Conservation (phyloP, 1,140 invertebrate species). For the Euschistus heros region DNA sequence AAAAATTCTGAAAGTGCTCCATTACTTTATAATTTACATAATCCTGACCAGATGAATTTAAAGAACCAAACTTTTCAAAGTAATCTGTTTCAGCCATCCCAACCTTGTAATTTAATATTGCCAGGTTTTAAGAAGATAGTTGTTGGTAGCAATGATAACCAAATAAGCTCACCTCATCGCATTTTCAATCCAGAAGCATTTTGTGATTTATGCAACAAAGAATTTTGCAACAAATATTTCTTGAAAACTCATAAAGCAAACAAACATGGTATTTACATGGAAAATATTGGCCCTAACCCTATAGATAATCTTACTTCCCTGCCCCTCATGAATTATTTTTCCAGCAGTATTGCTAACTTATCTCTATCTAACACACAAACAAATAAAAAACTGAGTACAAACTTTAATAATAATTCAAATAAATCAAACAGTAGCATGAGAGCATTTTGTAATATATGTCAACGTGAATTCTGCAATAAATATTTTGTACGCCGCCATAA, state of each 20-base stretch:
- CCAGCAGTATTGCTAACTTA: slow-evolving; percentile 16
- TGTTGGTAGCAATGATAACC: slow-evolving; percentile 24
- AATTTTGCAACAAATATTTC: slow-evolving; percentile 99
- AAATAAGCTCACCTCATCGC: slow-evolving; percentile 25
- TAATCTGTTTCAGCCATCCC: slow-evolving; percentile 20
- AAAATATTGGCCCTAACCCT: slow-evolving; percentile 38
- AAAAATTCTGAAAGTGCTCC: slow-evolving; percentile 15
- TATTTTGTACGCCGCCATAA: slow-evolving; percentile 57
- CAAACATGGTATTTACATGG: slow-evolving; percentile 79
- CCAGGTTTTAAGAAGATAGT: slow-evolving; percentile 24
- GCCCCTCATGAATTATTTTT: slow-evolving; percentile 28
- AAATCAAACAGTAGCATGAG: slow-evolving; percentile 30
- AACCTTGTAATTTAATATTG: slow-evolving; percentile 16
- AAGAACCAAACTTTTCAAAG: slow-evolving; percentile 21
- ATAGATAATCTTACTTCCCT: slow-evolving; percentile 24
- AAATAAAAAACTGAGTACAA: slow-evolving; percentile 3
- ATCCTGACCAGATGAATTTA: slow-evolving; percentile 14
- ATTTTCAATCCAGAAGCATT: slow-evolving; percentile 94
- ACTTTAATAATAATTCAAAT: slow-evolving; percentile 4
- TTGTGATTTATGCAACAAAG: slow-evolving; percentile 95
- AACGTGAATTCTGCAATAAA: slow-evolving; percentile 63
- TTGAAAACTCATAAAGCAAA: slow-evolving; percentile 94
- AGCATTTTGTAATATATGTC: slow-evolving; percentile 46
- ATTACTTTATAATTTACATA: not conserved
- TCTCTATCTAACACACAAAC: not conserved